phyloP scores from a whole-genome alignment of 2,888 invertebrate species.

The Nebria salina region DNA sequence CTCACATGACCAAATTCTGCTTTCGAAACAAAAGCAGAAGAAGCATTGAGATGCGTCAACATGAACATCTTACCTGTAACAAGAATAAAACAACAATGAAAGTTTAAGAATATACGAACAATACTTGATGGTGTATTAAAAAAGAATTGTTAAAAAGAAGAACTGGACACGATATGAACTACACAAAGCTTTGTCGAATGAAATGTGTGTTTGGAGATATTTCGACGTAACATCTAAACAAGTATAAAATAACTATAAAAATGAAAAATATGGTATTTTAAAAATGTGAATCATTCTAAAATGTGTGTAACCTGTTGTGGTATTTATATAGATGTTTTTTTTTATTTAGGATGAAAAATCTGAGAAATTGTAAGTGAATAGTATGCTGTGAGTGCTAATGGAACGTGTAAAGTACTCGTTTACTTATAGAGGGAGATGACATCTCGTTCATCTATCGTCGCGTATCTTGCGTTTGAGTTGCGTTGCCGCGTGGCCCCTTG shows the following conservation, averaged over 20 bases:
- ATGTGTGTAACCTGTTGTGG: too few species aligned
- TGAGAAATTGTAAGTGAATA: neutral
- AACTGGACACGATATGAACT: neutral
- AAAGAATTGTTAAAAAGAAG: neutral
- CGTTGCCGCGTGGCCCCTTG: constrained; percentile 10
- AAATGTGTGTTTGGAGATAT: too few species aligned
- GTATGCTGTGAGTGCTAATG: neutral
- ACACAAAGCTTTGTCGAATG: too few species aligned
- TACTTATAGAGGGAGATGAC: constrained; percentile 20
- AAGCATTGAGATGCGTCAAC: constrained; percentile 6
- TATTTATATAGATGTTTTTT: neutral
- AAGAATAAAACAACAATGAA: constrained; percentile 12
- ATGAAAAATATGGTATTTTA: too few species aligned
- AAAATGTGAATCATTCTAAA: too few species aligned
- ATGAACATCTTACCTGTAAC: constrained; percentile 24
- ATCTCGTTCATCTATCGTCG: constrained; percentile 15
- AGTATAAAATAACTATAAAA: too few species aligned
- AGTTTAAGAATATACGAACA: constrained; percentile 11
- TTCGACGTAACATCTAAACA: too few species aligned
- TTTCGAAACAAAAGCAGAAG: constrained; percentile 5
- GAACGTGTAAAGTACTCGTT: constrained; percentile 27
- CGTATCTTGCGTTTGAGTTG: neutral
- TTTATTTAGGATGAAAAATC: neutral
- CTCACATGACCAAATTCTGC: constrained; percentile 20
- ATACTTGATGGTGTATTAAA: neutral